Evolutionary conservation across 2,888 invertebrate genomes (phyloP).

Genomic region (Panopea generosa): DNA sequence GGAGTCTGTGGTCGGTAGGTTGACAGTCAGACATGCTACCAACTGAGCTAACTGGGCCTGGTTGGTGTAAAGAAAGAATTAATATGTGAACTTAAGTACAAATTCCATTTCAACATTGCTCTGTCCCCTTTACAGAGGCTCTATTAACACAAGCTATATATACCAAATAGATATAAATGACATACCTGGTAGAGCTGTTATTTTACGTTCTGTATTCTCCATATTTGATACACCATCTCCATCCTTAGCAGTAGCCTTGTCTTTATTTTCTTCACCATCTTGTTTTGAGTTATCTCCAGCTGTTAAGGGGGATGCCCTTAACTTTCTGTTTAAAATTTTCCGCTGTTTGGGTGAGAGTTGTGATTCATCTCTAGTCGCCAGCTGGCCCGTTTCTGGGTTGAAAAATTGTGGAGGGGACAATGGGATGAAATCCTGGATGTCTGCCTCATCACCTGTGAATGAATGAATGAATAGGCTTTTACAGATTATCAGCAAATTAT

Average conservation of each 20-base stretch:
- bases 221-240: neutral
- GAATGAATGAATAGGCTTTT: too few relatives aligned
- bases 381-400: constrained; percentile 68
- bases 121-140: too few relatives aligned
- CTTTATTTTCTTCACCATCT: constrained; percentile 22
- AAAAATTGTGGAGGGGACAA: constrained; percentile 71
- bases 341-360: constrained; percentile 52
- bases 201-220: constrained; percentile 13
- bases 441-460: constrained; percentile 72
- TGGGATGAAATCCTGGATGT: constrained; percentile 72
- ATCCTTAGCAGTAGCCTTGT: neutral
- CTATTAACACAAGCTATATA: too few relatives aligned
- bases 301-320: constrained; percentile 58
- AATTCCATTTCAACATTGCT: too few relatives aligned
- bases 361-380: constrained; percentile 63
- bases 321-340: constrained; percentile 52
- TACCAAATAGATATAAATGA: too few relatives aligned
- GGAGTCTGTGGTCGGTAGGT: too few relatives aligned
- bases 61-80: too few relatives aligned
- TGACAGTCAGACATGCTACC: too few relatives aligned
- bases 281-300: constrained; percentile 29
- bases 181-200: constrained; percentile 43
- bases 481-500: too few relatives aligned
- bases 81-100: too few relatives aligned
- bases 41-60: too few relatives aligned